phyloP scores from a whole-genome alignment of 2,113 vertebrate species.

The Tautogolabrus adspersus region DNA sequence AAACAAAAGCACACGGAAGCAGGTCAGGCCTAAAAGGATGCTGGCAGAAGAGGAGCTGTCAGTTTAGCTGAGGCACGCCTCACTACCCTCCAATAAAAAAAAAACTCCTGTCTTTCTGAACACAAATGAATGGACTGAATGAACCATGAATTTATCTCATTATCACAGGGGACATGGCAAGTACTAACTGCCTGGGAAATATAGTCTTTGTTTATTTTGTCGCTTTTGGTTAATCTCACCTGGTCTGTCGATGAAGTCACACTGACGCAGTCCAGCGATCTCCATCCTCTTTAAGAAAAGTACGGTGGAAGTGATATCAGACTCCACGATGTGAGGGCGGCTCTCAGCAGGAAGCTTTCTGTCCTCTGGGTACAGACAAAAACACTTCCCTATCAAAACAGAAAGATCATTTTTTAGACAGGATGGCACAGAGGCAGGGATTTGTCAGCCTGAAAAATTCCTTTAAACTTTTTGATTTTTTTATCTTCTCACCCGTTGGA shows the following conservation, averaged over 20 bases:
- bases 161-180: not conserved
- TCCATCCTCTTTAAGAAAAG: slow-evolving; percentile 93
- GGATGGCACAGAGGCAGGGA: not conserved
- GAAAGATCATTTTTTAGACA: not conserved
- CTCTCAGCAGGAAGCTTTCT: slow-evolving; percentile 73
- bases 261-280: slow-evolving; percentile 87
- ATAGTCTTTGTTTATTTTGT: not conserved
- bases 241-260: slow-evolving; percentile 89
- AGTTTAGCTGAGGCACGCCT: slow-evolving; percentile 72
- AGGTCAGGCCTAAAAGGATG: slow-evolving; percentile 68
- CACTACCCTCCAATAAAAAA: slow-evolving; percentile 61
- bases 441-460: not conserved
- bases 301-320: slow-evolving; percentile 87
- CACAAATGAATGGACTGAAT: slow-evolving; percentile 42
- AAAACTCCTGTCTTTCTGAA: slow-evolving; percentile 52
- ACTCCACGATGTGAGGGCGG: slow-evolving; percentile 85
- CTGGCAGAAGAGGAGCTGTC: slow-evolving; percentile 68
- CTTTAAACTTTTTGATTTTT: not conserved
- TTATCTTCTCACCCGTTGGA: slow-evolving; percentile 80
- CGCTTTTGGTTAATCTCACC: slow-evolving; percentile 72
- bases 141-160: slow-evolving; percentile 19
- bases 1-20: slow-evolving; percentile 63
- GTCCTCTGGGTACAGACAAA: slow-evolving; percentile 90
- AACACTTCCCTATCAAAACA: slow-evolving; percentile 87
- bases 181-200: not conserved